phyloP scores from a whole-genome alignment of 2,797 vertebrate species.

The Coregonus ussuriensis region DNA sequence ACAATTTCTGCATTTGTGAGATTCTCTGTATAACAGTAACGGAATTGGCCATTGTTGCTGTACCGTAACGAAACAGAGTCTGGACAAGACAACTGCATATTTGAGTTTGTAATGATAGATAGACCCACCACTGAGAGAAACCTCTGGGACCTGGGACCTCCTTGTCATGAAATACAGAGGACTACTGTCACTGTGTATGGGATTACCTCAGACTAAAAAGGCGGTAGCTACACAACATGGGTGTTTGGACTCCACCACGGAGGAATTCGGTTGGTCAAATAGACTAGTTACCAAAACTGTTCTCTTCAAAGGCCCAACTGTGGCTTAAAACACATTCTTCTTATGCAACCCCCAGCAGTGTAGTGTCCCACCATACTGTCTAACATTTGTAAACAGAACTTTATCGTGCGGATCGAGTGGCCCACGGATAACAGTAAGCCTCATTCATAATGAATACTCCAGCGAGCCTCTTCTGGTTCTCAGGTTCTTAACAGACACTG shows the following conservation, averaged over 20 bases:
- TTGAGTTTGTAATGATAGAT: not conserved
- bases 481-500: conserved; percentile 54
- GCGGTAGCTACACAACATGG: too few species aligned
- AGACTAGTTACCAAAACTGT: not conserved
- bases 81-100: not conserved
- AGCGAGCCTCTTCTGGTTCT: conserved; percentile 50
- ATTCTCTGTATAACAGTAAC: not conserved
- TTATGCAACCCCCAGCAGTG: not conserved
- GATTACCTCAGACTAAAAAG: too few species aligned
- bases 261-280: not conserved
- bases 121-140: conserved; percentile 34
- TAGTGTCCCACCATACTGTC: not conserved
- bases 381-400: conserved; percentile 38
- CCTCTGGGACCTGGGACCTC: conserved; percentile 26
- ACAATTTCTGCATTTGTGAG: conserved; percentile 2
- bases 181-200: conserved; percentile 27
- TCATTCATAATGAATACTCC: conserved; percentile 73
- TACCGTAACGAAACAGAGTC: not conserved
- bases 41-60: not conserved
- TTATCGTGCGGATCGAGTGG: conserved; percentile 49
- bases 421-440: conserved; percentile 44
- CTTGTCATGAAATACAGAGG: conserved; percentile 71
- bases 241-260: not conserved
- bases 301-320: not conserved
- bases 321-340: not conserved